Base-by-base conservation (phyloP, 2,888 invertebrate genomes). In the Pyrgus malvae region DNA sequence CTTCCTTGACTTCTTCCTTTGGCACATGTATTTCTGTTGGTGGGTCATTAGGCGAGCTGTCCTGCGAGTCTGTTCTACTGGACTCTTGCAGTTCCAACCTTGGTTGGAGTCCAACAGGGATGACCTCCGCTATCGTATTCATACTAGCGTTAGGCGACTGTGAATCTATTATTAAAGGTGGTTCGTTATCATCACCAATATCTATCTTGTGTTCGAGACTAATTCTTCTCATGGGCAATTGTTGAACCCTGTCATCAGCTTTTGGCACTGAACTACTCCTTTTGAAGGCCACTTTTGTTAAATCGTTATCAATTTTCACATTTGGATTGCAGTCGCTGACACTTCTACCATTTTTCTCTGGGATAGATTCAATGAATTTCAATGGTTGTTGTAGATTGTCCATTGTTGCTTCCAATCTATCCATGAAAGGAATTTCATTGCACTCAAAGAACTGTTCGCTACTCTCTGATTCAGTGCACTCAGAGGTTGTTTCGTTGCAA, bases 371-470 rank as follows among this genome's bases (percentile, higher is more conserved):
- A 1, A 70, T 57, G 27, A 78, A 82, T 62, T 81, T 83, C 6
- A 81, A 33, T 0, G 78, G 70, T 40, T 73, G 76, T 57, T 80
- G 79, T 25, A 80, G 48, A 35, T 63, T 80, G 11, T 88, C 87
- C 44, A 78, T 58, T 2, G 72, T 46, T 33, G 67, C 70, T 31
- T 90, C 90, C 1, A 83, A 60, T 61, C 79, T 76, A 4, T 90
- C 90, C 42, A 73, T 67, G 59, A 68, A 84, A 0, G 78, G 76
- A 55, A 77, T 83, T 16, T 91, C 91, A 21, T 69, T 89, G 60
- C 91, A 91, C 66, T 91, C 91, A 58, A 79, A 91, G 59, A 78
- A 91, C 61, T 91, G 91, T 61, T 91, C 91, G 58, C 91, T 91
- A 65, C 90, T 90, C 55, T 91, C 91, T 0, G 91, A 91, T 65